Conservation (phyloP, 2,113 vertebrate species). For the Otolemur garnettii region DNA sequence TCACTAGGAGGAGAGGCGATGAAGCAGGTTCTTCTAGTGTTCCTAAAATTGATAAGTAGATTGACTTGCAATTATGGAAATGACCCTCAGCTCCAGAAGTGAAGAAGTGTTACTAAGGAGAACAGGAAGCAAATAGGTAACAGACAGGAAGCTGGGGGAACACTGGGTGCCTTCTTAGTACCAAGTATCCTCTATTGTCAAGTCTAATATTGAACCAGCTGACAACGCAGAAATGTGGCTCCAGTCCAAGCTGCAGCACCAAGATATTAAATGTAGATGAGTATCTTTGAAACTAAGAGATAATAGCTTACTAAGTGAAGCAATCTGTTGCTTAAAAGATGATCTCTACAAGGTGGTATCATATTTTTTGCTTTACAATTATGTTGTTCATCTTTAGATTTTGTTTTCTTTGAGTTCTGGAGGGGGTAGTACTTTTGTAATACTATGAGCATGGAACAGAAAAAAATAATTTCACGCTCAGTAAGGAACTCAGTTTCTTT, state of each 20-base stretch:
- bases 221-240: background rate
- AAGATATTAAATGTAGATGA: background rate
- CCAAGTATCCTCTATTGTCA: background rate
- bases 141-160: background rate
- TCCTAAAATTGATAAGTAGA: background rate
- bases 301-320: constrained; percentile 15
- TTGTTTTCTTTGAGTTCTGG: constrained; percentile 46
- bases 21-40: background rate
- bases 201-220: background rate
- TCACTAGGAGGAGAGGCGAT: background rate
- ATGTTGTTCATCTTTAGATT: constrained; percentile 8
- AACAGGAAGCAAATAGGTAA: background rate
- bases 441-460: background rate
- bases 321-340: background rate
- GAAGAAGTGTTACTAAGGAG: background rate
- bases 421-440: background rate
- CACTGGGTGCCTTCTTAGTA: background rate
- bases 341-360: background rate
- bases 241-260: background rate
- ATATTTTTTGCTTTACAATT: background rate
- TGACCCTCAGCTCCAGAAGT: background rate
- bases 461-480: constrained; percentile 42
- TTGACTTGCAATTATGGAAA: background rate
- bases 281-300: background rate
- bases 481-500: constrained; percentile 67